phyloP scores from a whole-genome alignment of 2,797 vertebrate species.

The Agapornis canus region DNA sequence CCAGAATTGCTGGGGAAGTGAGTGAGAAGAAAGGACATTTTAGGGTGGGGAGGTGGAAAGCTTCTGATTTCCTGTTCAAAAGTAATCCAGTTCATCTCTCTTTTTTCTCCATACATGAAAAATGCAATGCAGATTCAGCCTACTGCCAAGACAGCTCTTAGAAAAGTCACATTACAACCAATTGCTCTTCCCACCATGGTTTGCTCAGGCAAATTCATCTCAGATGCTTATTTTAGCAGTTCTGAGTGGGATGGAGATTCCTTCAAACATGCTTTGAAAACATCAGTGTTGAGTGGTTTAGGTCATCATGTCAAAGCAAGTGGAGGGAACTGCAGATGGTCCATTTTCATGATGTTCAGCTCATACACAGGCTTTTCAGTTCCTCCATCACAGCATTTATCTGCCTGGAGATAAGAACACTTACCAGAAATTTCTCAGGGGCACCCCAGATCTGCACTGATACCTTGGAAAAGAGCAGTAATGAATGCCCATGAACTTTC shows the following conservation, averaged over 20 bases:
- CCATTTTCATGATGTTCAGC: neutral
- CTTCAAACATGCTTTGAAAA: neutral
- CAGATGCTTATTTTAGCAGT: neutral
- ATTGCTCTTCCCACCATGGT: neutral
- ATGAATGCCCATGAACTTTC: neutral
- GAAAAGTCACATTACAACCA: neutral
- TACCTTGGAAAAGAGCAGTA: neutral
- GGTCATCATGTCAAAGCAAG: neutral
- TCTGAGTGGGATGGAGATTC: neutral
- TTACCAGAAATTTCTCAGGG: neutral
- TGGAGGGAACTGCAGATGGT: neutral
- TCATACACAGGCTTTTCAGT: neutral
- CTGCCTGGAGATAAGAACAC: neutral
- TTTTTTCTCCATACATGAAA: neutral
- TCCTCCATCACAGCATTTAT: neutral
- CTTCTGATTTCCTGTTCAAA: neutral
- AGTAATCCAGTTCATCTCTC: neutral
- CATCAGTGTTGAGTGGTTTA: neutral
- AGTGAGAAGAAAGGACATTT: neutral
- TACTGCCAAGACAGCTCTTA: neutral
- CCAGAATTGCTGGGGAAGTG: neutral
- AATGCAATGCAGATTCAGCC: neutral
- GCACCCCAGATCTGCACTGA: neutral
- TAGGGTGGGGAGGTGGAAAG: neutral
- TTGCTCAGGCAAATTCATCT: neutral